A percentile compares a stretch with the other conserved stretches of the same genome.
Evolutionary conservation across 2,888 invertebrate genomes (phyloP).

Genomic region (Mycogona germanica): DNA sequence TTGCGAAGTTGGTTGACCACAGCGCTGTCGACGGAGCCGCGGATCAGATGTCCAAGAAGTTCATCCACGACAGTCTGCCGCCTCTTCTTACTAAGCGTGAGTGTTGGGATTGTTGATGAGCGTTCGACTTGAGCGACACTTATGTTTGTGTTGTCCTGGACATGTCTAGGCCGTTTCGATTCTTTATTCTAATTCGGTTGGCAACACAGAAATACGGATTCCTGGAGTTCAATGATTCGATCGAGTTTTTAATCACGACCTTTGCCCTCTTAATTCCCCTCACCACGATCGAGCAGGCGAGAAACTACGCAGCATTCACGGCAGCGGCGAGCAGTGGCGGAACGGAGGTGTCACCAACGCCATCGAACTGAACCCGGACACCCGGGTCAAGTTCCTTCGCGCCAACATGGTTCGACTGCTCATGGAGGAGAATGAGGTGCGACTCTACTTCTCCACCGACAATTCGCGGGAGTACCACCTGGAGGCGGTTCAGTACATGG

Average conservation of each 20-base stretch:
- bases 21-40: constrained; percentile 62
- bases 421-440: constrained; percentile 46
- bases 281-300: constrained; percentile 41
- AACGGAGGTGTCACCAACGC: constrained; percentile 49
- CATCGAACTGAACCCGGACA: constrained; percentile 51
- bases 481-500: constrained; percentile 60
- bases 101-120: too few relatives aligned
- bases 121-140: too few relatives aligned
- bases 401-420: constrained; percentile 41
- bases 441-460: constrained; percentile 68
- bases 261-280: too few relatives aligned
- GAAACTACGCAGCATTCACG: constrained; percentile 52
- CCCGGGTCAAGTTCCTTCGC: constrained; percentile 47
- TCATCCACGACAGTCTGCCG: constrained; percentile 76
- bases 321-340: constrained; percentile 55
- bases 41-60: constrained; percentile 73
- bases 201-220: too few relatives aligned
- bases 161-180: too few relatives aligned
- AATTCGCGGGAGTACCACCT: constrained; percentile 78
- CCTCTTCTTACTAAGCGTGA: constrained; percentile 52
- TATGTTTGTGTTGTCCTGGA: background rate
- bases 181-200: too few relatives aligned
- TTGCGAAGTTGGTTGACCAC: constrained; percentile 46
- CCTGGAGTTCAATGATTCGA: too few relatives aligned
- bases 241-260: too few relatives aligned